Percentiles rank a stretch among this genome's conserved stretches.
Evolutionary conservation across 1,140 invertebrate genomes (phyloP).

Genomic region (Tetramorium parvispinum): DNA sequence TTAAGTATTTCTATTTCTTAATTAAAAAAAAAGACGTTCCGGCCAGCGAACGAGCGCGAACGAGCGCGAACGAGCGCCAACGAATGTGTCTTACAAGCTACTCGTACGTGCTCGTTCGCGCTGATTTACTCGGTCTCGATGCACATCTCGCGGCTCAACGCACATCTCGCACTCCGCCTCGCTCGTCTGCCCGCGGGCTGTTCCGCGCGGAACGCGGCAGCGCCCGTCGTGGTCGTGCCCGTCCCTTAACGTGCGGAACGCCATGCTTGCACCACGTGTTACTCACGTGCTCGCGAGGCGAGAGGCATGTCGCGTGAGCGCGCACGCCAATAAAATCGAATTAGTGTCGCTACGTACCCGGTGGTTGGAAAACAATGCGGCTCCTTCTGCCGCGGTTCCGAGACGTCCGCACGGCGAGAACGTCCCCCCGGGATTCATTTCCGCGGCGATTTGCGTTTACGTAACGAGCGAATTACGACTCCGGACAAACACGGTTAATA

Average conservation of each 20-base stretch:
- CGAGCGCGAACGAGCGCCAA: neutral
- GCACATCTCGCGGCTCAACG: neutral
- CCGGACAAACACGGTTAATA: neutral
- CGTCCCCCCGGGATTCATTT: neutral
- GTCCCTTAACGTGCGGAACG: conserved; percentile 11
- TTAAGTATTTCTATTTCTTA: too few species aligned
- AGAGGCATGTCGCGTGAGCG: conserved; percentile 72
- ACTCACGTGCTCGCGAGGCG: conserved; percentile 73
- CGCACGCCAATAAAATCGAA: conserved; percentile 76
- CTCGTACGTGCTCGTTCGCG: neutral
- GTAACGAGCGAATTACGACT: neutral
- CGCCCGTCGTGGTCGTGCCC: neutral
- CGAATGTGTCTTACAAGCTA: neutral
- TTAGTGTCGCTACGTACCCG: conserved; percentile 55
- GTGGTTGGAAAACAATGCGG: conserved; percentile 37
- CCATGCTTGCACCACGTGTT: conserved; percentile 75
- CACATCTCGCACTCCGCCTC: too few species aligned
- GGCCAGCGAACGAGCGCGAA: too few species aligned
- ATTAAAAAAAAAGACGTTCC: too few species aligned
- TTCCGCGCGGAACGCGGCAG: conserved; percentile 13
- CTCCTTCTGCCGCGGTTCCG: neutral
- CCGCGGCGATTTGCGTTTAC: neutral
- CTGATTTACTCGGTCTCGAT: neutral
- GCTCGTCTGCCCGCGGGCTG: neutral
- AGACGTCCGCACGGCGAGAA: neutral